These are phyloP conservation scores for Odontesthes bonariensis DNA, from an alignment of 2,113 vertebrate species.

Conservation along the genomic window DNA sequence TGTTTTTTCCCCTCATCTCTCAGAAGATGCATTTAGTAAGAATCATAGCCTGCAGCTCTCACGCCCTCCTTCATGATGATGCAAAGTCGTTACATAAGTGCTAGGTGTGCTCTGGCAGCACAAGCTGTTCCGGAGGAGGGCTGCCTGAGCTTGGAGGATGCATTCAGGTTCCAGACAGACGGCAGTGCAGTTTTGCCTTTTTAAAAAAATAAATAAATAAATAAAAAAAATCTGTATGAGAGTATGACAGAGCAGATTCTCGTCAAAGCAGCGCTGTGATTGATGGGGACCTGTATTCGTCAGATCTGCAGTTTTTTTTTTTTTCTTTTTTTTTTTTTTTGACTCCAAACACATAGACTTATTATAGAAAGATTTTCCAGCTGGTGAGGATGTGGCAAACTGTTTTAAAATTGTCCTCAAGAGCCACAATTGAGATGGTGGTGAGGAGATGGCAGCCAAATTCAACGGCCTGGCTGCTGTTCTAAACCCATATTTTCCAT, in stretches of 20 bases:
- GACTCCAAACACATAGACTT: slow-evolving; percentile 14
- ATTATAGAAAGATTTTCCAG: slow-evolving; percentile 26
- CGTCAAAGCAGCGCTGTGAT: slow-evolving; percentile 22
- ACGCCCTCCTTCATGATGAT: slow-evolving; percentile 3
- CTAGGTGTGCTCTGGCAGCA: slow-evolving; percentile 70
- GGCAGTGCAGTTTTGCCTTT: slow-evolving; percentile 22
- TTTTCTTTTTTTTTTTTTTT: slow-evolving; percentile 45
- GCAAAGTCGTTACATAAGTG: slow-evolving; percentile 52
- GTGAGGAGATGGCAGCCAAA: slow-evolving; percentile 18
- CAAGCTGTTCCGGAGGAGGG: slow-evolving; percentile 52
- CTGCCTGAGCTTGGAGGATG: background rate
- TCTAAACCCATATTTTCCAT: slow-evolving; percentile 30
- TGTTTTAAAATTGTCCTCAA: background rate
- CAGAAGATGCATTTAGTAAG: background rate
- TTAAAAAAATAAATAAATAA: too few relatives aligned
- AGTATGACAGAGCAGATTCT: slow-evolving; percentile 20
- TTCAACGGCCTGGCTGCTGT: slow-evolving; percentile 15
- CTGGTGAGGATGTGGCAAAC: slow-evolving; percentile 26
- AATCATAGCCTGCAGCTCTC: background rate
- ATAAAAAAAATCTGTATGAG: background rate
- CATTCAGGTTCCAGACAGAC: slow-evolving; percentile 6
- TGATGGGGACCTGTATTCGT: slow-evolving; percentile 28
- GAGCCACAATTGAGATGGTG: slow-evolving; percentile 21
- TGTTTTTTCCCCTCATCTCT: background rate
- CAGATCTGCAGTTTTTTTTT: slow-evolving; percentile 41